These are phyloP conservation scores for Drosophila sordidapex DNA, from an alignment of 2,888 invertebrate species.

Conservation along the genomic window DNA sequence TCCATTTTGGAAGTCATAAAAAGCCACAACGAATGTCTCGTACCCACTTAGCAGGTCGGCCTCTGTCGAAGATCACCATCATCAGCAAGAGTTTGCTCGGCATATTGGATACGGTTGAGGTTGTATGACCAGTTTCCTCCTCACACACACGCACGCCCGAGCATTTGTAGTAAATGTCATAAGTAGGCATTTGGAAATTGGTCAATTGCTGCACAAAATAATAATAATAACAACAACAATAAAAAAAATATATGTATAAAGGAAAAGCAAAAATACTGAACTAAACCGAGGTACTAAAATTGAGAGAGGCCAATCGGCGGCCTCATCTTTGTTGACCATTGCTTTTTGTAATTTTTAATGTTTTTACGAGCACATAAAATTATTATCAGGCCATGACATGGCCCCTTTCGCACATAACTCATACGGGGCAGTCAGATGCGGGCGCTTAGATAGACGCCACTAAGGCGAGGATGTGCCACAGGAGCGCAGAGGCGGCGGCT, in stretches of 20 bases:
- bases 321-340: slow-evolving; percentile 31
- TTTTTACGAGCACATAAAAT: slow-evolving; percentile 77
- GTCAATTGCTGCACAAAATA: slow-evolving; percentile 50
- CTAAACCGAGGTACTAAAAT: slow-evolving; percentile 24
- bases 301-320: slow-evolving; percentile 23
- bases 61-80: slow-evolving; percentile 36
- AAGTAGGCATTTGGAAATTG: slow-evolving; percentile 46
- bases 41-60: slow-evolving; percentile 15
- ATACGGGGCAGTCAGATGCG: slow-evolving; percentile 64
- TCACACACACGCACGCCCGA: neutral
- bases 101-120: slow-evolving; percentile 18
- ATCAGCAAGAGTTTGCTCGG: slow-evolving; percentile 8
- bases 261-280: neutral
- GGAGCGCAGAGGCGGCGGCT: slow-evolving; percentile 21
- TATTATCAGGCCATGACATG: slow-evolving; percentile 49
- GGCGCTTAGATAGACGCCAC: slow-evolving; percentile 62
- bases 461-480: slow-evolving; percentile 33
- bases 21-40: slow-evolving; percentile 16
- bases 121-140: slow-evolving; percentile 40
- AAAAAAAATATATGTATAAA: neutral
- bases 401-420: slow-evolving; percentile 49
- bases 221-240: slow-evolving; percentile 25
- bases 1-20: slow-evolving; percentile 42
- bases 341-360: slow-evolving; percentile 66
- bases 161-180: slow-evolving; percentile 49